These are phyloP conservation scores for Rallus crepitans DNA, from an alignment of 2,797 vertebrate species.

Conservation along the genomic window DNA sequence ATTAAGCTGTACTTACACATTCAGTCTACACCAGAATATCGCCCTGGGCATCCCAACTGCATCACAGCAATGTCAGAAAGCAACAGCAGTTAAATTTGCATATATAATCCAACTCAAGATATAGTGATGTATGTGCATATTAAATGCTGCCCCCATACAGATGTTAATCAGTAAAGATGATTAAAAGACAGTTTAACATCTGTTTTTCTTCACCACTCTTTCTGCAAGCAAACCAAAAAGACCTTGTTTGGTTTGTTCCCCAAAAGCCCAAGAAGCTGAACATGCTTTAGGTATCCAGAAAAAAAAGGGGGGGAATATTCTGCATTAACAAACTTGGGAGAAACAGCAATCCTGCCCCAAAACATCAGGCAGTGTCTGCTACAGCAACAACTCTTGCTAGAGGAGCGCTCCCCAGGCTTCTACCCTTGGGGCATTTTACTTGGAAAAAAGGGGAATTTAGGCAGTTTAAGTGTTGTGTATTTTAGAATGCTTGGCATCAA, in stretches of 20 bases:
- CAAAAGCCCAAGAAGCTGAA: background rate
- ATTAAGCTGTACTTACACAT: rapidly evolving
- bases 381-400: background rate
- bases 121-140: background rate
- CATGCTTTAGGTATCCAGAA: background rate
- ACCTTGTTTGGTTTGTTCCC: background rate
- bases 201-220: background rate
- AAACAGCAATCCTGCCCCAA: background rate
- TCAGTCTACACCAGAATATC: background rate
- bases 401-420: background rate
- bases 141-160: background rate
- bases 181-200: background rate
- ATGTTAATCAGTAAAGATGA: background rate
- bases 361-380: background rate
- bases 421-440: background rate
- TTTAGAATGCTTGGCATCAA: background rate
- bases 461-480: background rate
- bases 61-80: background rate
- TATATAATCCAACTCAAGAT: background rate
- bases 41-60: background rate
- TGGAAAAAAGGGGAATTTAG: background rate
- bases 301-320: background rate
- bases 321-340: background rate
- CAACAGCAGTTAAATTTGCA: background rate
- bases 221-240: background rate